A percentile compares a stretch with the other conserved stretches of the same genome.
Conservation (phyloP, 2,888 invertebrate species). For the Candidula unifasciata region DNA sequence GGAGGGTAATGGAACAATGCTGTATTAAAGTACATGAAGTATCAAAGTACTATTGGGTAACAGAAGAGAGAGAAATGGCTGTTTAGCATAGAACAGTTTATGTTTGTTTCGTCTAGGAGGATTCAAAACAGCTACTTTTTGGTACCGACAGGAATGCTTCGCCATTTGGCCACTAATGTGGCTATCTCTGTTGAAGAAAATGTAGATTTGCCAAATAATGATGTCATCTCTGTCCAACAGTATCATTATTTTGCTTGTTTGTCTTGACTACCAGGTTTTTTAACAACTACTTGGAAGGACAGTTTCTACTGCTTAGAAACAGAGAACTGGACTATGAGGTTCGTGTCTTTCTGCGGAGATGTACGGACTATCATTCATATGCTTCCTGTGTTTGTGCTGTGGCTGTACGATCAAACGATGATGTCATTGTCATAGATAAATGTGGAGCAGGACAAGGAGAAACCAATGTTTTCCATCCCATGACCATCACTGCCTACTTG, state of each 20-base stretch:
- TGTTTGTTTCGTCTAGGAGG: too few relatives aligned
- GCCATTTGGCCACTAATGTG: background rate
- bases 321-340: slow-evolving; percentile 52
- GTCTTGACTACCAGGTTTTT: background rate
- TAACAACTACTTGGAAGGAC: slow-evolving; percentile 68
- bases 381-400: slow-evolving; percentile 68
- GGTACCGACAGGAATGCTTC: too few relatives aligned
- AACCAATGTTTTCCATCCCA: slow-evolving; percentile 43
- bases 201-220: background rate
- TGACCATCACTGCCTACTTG: slow-evolving; percentile 57
- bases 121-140: too few relatives aligned
- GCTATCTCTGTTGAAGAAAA: background rate
- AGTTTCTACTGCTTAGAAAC: slow-evolving; percentile 67
- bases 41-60: too few relatives aligned
- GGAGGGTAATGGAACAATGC: too few relatives aligned
- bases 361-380: slow-evolving; percentile 49
- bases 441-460: slow-evolving; percentile 58
- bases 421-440: slow-evolving; percentile 66
- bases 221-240: background rate
- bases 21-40: too few relatives aligned
- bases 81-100: too few relatives aligned
- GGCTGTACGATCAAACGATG: slow-evolving; percentile 64
- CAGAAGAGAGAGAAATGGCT: too few relatives aligned
- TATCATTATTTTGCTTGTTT: background rate
- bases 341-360: slow-evolving; percentile 57